A percentile compares a stretch with the other conserved stretches of the same genome.
Evolutionary conservation across 2,888 invertebrate species (phyloP).

Genomic region (Ametastegia equiseti): DNA sequence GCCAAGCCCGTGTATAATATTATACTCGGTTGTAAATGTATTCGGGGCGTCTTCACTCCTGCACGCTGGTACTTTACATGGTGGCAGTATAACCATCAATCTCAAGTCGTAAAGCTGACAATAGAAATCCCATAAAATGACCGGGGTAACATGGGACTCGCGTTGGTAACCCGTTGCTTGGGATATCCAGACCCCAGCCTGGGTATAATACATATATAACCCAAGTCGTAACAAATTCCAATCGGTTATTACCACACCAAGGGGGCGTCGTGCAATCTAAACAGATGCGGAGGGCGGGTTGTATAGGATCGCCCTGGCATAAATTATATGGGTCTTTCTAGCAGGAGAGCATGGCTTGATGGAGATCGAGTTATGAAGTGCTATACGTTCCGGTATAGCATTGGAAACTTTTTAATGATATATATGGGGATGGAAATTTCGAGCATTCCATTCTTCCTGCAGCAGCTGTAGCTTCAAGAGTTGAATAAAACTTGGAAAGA

Average conservation of each 20-base stretch:
- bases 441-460: background rate
- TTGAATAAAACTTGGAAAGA: background rate
- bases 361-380: conserved; percentile 27
- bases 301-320: conserved; percentile 42
- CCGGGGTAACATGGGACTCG: conserved; percentile 42
- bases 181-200: background rate
- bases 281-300: conserved; percentile 21
- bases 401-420: background rate
- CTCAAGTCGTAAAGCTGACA: conserved; percentile 46
- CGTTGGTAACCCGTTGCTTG: conserved; percentile 34
- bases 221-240: conserved; percentile 45
- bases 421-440: background rate
- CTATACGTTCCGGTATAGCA: background rate
- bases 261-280: conserved; percentile 39
- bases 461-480: background rate
- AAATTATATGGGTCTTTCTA: conserved; percentile 43
- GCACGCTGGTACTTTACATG: conserved; percentile 26
- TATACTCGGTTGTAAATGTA: background rate
- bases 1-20: background rate
- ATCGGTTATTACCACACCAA: conserved; percentile 41
- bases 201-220: too few relatives aligned
- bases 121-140: conserved; percentile 47
- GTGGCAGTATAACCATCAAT: conserved; percentile 47
- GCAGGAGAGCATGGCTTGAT: conserved; percentile 37
- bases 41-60: background rate